Evolutionary conservation across 2,888 invertebrate species (phyloP).

Genomic region (Alentia gelatinosa): DNA sequence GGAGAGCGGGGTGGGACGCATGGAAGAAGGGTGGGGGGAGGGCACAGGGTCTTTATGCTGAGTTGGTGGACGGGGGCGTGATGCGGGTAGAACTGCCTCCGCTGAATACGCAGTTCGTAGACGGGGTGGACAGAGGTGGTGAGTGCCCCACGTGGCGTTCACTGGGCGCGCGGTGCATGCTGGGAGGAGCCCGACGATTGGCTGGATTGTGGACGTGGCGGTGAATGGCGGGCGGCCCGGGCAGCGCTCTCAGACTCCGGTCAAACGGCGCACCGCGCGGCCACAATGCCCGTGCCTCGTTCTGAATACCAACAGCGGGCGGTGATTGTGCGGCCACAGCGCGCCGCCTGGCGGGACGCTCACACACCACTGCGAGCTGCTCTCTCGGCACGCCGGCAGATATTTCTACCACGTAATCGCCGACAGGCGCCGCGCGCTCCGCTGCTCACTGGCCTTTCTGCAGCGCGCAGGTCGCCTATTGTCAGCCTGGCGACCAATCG

Average conservation of each 20-base stretch:
- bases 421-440: background rate
- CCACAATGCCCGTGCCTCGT: background rate
- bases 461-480: background rate
- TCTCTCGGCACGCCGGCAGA: background rate
- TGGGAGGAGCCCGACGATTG: too few relatives aligned
- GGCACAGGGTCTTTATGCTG: background rate
- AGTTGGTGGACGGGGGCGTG: background rate
- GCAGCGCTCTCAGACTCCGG: background rate
- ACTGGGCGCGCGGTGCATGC: too few relatives aligned
- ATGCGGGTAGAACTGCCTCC: background rate
- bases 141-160: too few relatives aligned
- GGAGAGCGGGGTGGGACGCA: background rate
- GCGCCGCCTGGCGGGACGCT: background rate
- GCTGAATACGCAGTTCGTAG: too few relatives aligned
- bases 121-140: background rate
- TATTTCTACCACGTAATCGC: constrained; percentile 48
- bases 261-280: background rate
- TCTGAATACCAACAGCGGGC: background rate
- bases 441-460: background rate
- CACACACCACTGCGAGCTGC: background rate
- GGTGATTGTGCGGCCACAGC: background rate
- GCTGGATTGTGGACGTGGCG: background rate
- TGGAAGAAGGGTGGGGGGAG: too few relatives aligned
- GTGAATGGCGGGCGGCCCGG: background rate
- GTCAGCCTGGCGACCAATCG: background rate